phyloP scores from a whole-genome alignment of 2,797 vertebrate species.

The Parauchenoglanis ngamensis region DNA sequence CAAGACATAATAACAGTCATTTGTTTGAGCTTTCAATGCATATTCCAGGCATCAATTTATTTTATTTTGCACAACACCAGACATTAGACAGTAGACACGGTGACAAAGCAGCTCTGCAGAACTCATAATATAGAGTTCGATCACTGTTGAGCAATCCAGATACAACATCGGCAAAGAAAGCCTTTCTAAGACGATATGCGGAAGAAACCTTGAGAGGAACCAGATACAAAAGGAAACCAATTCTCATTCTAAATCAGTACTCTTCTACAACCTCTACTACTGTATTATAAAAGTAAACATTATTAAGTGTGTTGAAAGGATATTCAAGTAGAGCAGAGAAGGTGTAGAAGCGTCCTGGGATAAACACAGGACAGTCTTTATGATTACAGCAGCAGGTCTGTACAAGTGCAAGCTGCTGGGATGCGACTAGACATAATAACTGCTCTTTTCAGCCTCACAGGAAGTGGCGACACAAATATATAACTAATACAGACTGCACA shows the following conservation, averaged over 20 bases:
- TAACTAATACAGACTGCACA: not conserved
- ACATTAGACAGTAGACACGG: not conserved
- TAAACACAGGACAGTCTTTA: not conserved
- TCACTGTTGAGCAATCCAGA: not conserved
- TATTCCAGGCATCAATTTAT: not conserved
- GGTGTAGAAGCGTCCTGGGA: not conserved
- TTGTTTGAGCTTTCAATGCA: not conserved
- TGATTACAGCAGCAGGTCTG: not conserved
- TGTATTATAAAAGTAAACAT: not conserved
- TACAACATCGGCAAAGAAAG: not conserved
- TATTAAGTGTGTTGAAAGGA: not conserved
- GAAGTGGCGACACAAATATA: not conserved
- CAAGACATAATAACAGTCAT: not conserved
- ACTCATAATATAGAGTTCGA: not conserved
- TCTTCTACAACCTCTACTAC: no score
- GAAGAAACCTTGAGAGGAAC: not conserved
- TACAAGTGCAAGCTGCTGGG: not conserved
- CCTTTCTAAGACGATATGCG: not conserved
- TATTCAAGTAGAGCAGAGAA: not conserved
- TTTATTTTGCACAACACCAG: not conserved
- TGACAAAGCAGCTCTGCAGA: not conserved
- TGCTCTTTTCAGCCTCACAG: not conserved
- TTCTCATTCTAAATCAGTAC: not conserved
- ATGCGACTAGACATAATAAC: not conserved
- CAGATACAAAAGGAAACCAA: not conserved